These are phyloP conservation scores for Chaetodon trifasciatus DNA, from an alignment of 2,797 vertebrate species.

Conservation along the genomic window DNA sequence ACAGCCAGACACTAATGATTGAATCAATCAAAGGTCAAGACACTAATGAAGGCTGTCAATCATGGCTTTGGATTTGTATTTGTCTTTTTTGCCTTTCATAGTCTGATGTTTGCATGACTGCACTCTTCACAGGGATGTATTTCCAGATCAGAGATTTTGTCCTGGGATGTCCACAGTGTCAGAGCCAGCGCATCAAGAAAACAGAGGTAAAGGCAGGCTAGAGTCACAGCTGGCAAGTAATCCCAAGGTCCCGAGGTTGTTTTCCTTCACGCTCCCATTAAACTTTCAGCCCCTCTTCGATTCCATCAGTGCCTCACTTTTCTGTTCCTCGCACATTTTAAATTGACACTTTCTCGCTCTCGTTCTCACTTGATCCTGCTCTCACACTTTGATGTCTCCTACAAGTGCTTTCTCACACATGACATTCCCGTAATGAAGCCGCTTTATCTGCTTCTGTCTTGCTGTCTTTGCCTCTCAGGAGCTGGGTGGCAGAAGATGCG, in stretches of 20 bases:
- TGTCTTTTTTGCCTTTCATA: neutral
- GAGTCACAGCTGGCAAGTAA: neutral
- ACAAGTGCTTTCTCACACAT: slow-evolving; percentile 5
- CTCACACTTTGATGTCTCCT: slow-evolving; percentile 13
- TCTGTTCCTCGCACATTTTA: slow-evolving; percentile 40
- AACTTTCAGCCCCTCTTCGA: neutral
- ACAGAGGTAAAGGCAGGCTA: slow-evolving; percentile 66
- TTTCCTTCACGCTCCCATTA: neutral
- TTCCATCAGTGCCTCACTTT: slow-evolving; percentile 9
- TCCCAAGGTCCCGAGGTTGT: rapidly evolving
- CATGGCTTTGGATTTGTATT: neutral
- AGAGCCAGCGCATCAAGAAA: slow-evolving; percentile 69
- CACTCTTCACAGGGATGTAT: slow-evolving; percentile 84
- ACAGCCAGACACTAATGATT: neutral
- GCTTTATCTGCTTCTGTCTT: slow-evolving; percentile 1
- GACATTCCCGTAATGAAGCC: neutral
- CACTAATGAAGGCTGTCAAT: neutral
- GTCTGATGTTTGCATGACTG: slow-evolving; percentile 16
- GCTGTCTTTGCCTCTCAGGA: slow-evolving; percentile 39
- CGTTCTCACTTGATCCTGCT: slow-evolving; percentile 30
- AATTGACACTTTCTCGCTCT: slow-evolving; percentile 37
- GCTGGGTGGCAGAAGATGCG: slow-evolving; percentile 58
- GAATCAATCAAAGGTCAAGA: slow-evolving; percentile 14
- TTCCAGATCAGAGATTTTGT: slow-evolving; percentile 88
- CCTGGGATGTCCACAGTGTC: slow-evolving; percentile 83